Percentiles rank a stretch among this genome's conserved stretches.
Conservation (phyloP, 2,888 invertebrate genomes). For the Acanthopleura granulata region DNA sequence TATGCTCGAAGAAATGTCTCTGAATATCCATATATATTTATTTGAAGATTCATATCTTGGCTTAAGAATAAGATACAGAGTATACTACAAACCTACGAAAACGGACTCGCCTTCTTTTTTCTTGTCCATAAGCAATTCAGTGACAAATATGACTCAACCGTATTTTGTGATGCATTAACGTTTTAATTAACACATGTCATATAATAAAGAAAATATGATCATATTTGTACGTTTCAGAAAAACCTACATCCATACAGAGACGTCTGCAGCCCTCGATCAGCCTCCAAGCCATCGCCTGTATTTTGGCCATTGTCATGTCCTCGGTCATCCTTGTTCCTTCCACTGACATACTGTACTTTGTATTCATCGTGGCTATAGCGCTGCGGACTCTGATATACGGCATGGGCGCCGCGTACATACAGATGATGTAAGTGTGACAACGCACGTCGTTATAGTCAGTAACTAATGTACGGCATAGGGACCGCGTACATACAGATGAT, state of each 20-base stretch:
- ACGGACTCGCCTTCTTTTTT: too few relatives aligned
- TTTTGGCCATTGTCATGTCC: not conserved
- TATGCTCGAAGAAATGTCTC: too few relatives aligned
- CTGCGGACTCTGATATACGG: not conserved
- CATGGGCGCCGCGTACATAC: not conserved
- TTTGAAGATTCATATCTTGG: too few relatives aligned
- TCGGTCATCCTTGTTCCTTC: not conserved
- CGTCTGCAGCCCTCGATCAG: not conserved
- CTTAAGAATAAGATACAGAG: too few relatives aligned
- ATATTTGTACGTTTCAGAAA: not conserved
- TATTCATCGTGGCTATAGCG: not conserved
- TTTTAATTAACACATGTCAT: too few relatives aligned
- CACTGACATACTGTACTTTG: not conserved
- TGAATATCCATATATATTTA: too few relatives aligned
- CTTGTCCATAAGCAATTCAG: too few relatives aligned
- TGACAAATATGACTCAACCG: too few relatives aligned
- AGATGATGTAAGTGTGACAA: conserved; percentile 3
- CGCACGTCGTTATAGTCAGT: too few relatives aligned
- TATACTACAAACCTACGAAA: too few relatives aligned
- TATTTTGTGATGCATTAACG: too few relatives aligned
- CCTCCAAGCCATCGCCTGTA: not conserved
- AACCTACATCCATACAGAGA: not conserved
- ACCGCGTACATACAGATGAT: not conserved
- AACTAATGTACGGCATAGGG: not conserved
- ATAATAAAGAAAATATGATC: too few relatives aligned